Conservation (phyloP, 2,797 vertebrate species). For the Oryzias sinensis region DNA sequence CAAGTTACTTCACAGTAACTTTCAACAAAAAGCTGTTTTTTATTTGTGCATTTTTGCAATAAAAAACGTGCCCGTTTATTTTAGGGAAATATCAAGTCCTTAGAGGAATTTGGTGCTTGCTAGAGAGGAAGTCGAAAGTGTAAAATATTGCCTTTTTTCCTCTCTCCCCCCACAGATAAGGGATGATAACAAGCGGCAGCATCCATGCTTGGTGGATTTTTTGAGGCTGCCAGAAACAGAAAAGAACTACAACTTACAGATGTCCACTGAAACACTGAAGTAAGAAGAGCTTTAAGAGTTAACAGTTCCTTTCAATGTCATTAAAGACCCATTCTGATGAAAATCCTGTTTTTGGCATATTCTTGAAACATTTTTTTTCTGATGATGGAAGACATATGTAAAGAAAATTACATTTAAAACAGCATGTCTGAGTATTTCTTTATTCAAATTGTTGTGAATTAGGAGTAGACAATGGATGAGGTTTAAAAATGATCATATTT, state of each 20-base stretch:
- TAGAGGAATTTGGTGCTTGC: slow-evolving; percentile 4
- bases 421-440: too few relatives aligned
- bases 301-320: neutral
- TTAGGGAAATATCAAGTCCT: neutral
- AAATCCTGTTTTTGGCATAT: too few relatives aligned
- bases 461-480: too few relatives aligned
- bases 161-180: slow-evolving; percentile 79
- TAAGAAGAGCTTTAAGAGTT: slow-evolving; percentile 66
- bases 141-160: slow-evolving; percentile 29
- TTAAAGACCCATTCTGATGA: too few relatives aligned
- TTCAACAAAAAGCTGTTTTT: slow-evolving; percentile 34
- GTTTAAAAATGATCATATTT: too few relatives aligned
- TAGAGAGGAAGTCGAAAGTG: slow-evolving; percentile 18
- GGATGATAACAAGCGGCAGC: slow-evolving; percentile 97
- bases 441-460: too few relatives aligned
- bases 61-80: slow-evolving; percentile 13
- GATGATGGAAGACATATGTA: too few relatives aligned
- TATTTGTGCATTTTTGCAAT: slow-evolving; percentile 41
- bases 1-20: slow-evolving; percentile 49
- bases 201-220: slow-evolving; percentile 98
- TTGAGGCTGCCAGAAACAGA: slow-evolving; percentile 96
- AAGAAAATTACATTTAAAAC: too few relatives aligned
- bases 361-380: too few relatives aligned
- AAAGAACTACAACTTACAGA: slow-evolving; percentile 98
- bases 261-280: slow-evolving; percentile 99